phyloP scores from a whole-genome alignment of 2,797 vertebrate species.

The Atherinosoma microstoma region DNA sequence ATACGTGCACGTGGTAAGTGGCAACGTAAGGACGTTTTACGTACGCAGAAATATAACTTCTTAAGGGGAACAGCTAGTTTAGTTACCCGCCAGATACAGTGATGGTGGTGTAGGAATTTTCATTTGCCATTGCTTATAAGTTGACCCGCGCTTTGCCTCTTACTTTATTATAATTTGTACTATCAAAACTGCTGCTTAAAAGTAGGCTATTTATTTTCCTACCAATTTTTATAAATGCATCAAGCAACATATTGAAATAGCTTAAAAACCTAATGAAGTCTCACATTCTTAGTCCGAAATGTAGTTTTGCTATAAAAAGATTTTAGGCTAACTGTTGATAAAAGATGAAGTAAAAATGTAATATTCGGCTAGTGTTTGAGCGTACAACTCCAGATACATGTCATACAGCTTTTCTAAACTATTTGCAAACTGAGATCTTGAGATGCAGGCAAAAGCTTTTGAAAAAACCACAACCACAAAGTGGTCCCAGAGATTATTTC shows the following conservation, averaged over 20 bases:
- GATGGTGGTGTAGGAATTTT: neutral
- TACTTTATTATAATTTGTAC: too few relatives aligned
- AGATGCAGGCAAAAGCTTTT: too few relatives aligned
- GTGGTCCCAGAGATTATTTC: neutral
- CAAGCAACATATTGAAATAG: too few relatives aligned
- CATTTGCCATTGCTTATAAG: neutral
- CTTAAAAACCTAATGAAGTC: too few relatives aligned
- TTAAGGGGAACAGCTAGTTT: neutral
- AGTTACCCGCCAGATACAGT: neutral
- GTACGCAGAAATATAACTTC: slow-evolving; percentile 15
- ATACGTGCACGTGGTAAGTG: accelerated
- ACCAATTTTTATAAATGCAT: too few relatives aligned
- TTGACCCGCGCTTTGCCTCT: neutral
- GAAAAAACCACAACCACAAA: neutral
- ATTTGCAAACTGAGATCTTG: too few relatives aligned
- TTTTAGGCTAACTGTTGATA: too few relatives aligned
- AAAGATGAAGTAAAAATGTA: too few relatives aligned
- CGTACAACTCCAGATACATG: neutral
- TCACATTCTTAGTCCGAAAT: too few relatives aligned
- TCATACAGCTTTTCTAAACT: neutral
- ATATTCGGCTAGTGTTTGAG: neutral
- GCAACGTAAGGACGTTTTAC: slow-evolving; percentile 3
- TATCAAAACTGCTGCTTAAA: too few relatives aligned
- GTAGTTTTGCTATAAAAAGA: too few relatives aligned
- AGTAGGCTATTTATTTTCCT: too few relatives aligned